These are phyloP conservation scores for Heliconius congener DNA, from an alignment of 1,140 invertebrate genomes.

Conservation along the genomic window DNA sequence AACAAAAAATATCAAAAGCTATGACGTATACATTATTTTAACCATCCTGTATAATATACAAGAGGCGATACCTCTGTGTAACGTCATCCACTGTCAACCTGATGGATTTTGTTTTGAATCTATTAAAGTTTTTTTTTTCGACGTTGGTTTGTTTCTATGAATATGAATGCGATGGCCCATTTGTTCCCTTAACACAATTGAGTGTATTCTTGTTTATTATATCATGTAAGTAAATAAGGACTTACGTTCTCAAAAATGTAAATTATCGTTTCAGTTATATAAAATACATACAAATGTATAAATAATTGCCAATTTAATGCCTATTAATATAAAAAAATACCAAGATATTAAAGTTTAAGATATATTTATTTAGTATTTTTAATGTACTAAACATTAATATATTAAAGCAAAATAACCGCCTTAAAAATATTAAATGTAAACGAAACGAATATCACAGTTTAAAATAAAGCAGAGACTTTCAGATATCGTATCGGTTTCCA, in stretches of 20 bases:
- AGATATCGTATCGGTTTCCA: conserved; percentile 76
- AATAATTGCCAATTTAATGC: neutral
- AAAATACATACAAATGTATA: neutral
- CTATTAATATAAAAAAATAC: neutral
- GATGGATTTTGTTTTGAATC: conserved; percentile 75
- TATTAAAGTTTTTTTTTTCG: conserved; percentile 69
- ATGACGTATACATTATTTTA: neutral
- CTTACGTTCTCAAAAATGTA: neutral
- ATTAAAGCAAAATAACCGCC: neutral
- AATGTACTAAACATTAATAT: too few species aligned
- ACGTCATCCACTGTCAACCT: conserved; percentile 54
- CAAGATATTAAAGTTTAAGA: too few species aligned
- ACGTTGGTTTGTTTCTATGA: conserved; percentile 47
- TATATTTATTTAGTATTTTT: too few species aligned
- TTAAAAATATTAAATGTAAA: neutral
- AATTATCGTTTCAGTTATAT: neutral
- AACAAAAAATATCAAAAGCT: neutral
- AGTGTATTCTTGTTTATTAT: neutral
- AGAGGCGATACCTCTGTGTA: conserved; percentile 45
- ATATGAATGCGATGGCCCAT: conserved; percentile 44
- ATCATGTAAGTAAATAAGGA: too few species aligned
- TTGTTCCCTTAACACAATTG: conserved; percentile 1
- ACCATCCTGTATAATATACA: neutral
- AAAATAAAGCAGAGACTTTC: neutral
- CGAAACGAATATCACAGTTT: neutral